Evolutionary conservation across 2,113 vertebrate genomes (phyloP).

Genomic region (sheep (Ovis aries)): DNA sequence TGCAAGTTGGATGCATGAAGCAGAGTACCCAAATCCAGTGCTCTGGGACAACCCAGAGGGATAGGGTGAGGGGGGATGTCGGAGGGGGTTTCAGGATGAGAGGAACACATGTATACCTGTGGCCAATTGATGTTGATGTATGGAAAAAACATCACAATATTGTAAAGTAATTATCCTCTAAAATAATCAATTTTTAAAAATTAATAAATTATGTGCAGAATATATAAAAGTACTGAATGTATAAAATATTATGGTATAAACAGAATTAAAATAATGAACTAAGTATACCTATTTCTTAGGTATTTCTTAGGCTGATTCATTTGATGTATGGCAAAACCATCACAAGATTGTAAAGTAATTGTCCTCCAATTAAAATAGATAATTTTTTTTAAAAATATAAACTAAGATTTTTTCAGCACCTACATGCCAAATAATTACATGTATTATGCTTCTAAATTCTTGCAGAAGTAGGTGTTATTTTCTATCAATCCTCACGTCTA

Average conservation of each 20-base stretch:
- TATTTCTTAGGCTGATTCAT: neutral
- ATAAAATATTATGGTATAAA: neutral
- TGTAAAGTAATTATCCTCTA: neutral
- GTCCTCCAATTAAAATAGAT: neutral
- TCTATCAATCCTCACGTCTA: neutral
- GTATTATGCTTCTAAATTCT: neutral
- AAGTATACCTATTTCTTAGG: neutral
- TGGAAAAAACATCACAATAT: neutral
- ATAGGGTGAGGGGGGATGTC: neutral
- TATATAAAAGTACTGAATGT: neutral
- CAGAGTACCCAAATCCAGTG: neutral
- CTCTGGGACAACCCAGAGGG: neutral
- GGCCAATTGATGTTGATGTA: neutral
- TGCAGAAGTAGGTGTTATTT: neutral
- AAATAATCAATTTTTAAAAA: neutral
- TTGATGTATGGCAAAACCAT: neutral
- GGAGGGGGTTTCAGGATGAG: neutral
- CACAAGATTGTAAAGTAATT: neutral
- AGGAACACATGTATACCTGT: neutral
- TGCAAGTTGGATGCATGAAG: neutral
- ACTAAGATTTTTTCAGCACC: neutral
- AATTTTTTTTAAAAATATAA: neutral
- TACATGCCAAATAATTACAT: neutral
- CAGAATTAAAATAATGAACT: neutral
- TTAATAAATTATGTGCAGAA: neutral